These are phyloP conservation scores for Norana najaformis DNA, from an alignment of 2,888 invertebrate genomes.

Conservation along the genomic window DNA sequence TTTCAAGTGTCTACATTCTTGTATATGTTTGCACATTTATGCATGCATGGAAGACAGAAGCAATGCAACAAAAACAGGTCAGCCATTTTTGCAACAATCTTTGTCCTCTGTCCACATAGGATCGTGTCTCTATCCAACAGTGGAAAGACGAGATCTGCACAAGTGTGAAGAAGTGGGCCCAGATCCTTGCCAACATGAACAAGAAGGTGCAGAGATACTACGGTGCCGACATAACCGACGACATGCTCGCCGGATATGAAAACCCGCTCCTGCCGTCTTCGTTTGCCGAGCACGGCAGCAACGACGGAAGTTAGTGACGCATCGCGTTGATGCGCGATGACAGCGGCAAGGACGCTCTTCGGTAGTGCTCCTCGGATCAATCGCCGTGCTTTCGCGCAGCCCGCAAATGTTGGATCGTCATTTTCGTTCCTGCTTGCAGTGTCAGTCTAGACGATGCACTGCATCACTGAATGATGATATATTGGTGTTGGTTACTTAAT, in stretches of 20 bases:
- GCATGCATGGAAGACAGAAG: background rate
- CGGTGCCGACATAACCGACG: conserved; percentile 70
- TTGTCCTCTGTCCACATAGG: conserved; percentile 58
- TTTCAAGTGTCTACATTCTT: background rate
- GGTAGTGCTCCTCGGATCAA: background rate
- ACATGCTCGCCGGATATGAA: background rate
- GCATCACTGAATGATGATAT: background rate
- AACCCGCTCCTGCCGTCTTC: conserved; percentile 16
- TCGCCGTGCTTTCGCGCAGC: background rate
- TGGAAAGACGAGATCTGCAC: conserved; percentile 94
- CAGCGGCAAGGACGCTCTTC: background rate
- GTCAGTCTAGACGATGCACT: background rate
- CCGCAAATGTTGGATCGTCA: background rate
- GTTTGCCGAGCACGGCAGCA: conserved; percentile 22
- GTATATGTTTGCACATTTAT: no score
- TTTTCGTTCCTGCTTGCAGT: conserved; percentile 13
- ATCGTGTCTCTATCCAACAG: conserved; percentile 97
- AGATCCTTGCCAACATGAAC: conserved; percentile 94
- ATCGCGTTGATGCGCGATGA: background rate
- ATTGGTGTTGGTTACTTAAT: background rate
- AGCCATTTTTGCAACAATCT: background rate
- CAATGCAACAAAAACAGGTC: background rate
- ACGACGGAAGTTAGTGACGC: conserved; percentile 19
- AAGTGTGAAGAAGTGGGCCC: conserved; percentile 92
- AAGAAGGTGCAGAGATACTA: conserved; percentile 86